These are phyloP conservation scores for Oreochromis aureus DNA, from an alignment of 2,113 vertebrate species.

Conservation along the genomic window DNA sequence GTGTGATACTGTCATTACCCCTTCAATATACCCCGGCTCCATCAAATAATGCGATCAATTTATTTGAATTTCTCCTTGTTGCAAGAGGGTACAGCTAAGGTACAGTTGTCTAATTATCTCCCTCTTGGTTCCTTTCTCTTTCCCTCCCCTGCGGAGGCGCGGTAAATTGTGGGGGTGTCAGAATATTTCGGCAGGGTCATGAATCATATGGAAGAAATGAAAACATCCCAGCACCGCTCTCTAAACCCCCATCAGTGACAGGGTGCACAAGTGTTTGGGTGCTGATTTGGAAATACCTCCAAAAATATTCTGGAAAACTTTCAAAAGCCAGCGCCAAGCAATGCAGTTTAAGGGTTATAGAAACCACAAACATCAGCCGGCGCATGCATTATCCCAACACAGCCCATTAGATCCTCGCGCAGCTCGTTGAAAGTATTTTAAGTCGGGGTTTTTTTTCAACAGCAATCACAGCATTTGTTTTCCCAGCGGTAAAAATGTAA, in stretches of 20 bases:
- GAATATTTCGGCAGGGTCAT: not conserved
- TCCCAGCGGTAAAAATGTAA: not conserved
- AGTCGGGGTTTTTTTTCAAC: accelerated
- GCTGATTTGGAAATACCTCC: not conserved
- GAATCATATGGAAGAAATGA: constrained; percentile 15
- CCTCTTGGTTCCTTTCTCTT: not conserved
- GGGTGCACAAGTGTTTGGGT: not conserved
- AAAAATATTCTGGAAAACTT: not conserved
- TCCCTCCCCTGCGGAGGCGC: not conserved
- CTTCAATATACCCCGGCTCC: constrained; percentile 21
- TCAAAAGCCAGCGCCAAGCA: not conserved
- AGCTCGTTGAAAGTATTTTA: not conserved
- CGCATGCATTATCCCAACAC: not conserved
- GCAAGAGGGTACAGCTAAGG: not conserved
- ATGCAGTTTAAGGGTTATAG: not conserved
- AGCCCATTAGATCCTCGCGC: not conserved
- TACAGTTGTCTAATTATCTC: constrained; percentile 33
- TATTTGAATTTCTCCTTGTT: constrained; percentile 14
- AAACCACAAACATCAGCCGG: not conserved
- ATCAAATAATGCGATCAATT: constrained; percentile 55
- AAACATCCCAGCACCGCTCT: not conserved
- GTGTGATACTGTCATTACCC: constrained; percentile 34
- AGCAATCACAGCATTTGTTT: not conserved
- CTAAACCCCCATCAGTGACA: not conserved
- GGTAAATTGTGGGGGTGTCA: not conserved